Base-by-base conservation (phyloP, 2,113 vertebrate species). In the Scartelaos histophorus region DNA sequence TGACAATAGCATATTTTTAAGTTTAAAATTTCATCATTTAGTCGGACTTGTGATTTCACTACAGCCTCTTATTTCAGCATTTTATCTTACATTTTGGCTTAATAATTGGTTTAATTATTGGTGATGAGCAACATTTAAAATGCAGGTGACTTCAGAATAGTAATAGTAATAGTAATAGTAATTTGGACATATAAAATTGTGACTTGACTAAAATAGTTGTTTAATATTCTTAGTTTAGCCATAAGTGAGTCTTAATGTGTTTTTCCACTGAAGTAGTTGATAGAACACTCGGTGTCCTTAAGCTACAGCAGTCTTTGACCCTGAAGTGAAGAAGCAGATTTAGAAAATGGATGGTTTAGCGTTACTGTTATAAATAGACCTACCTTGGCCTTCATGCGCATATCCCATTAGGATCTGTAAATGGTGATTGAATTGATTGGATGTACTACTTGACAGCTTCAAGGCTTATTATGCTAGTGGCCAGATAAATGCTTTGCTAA, bases 381-480 rank as follows among this genome's bases (percentile, higher is more conserved):
- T 76, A 61, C 84, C 84, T 87, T 85, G 77, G 77, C 82, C 80
- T 87, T 68, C 67, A 11, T 29, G 72, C 66, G 75, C 58, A 67
- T 66, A 75, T 85, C 79, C 76, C 46, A 10, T 47, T 69, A 61
- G 73, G 70, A 82, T 79, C 57, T 69, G 68, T 66, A 80, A 69
- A 78, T 72, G 75, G 58, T 73, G 61, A 73, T 83, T 77, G 25
- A 58, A 76, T 74, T 79, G 81, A 87, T 81, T 65, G 38, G 75
- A 38, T 69, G 66, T 65, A 64, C 71, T 71, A 73, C 76, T 47
- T 66, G 65, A 56, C 76, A 71, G 22, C 68, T 69, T 51, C 62
- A 67, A 43, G 17, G 69, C 51, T 70, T 64, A 56, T 72, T 64
- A 67, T 56, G 62, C 74, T 65, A 25, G 45, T 54, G 25, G 51